Conservation (phyloP, 1,140 invertebrate genomes). For the Marisa cornuarietis region DNA sequence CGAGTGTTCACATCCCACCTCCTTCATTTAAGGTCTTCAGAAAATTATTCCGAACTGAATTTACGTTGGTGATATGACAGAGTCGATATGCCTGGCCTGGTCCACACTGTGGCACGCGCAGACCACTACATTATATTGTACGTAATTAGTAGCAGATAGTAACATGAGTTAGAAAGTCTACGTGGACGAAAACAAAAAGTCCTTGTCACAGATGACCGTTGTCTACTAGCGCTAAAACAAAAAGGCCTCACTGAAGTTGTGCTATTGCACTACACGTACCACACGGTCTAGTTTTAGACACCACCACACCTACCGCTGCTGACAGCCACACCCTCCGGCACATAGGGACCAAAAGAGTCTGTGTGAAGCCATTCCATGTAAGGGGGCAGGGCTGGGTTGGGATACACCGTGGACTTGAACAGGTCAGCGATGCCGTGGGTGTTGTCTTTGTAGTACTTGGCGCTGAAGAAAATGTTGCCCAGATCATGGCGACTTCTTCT, state of each 20-base stretch:
- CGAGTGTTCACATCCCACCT: neutral
- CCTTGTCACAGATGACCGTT: neutral
- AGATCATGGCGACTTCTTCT: constrained; percentile 28
- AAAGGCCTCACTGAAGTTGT: no score
- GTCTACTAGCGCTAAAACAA: no score
- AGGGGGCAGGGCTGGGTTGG: constrained; percentile 38
- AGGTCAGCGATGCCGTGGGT: constrained; percentile 43
- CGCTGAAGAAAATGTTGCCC: constrained; percentile 56
- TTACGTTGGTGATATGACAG: no score
- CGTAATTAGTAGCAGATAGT: neutral
- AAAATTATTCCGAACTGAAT: no score
- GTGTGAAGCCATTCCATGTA: constrained; percentile 46
- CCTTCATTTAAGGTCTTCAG: no score
- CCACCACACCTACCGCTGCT: neutral
- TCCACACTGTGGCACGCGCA: no score
- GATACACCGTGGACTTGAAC: constrained; percentile 40
- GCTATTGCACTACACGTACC: no score
- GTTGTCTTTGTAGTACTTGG: constrained; percentile 53
- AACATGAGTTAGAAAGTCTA: no score
- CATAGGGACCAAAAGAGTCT: neutral
- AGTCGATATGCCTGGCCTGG: no score
- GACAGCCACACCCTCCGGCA: no score
- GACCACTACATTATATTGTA: no score
- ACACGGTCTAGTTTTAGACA: neutral
- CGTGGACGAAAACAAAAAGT: neutral